Evolutionary conservation across 1,140 invertebrate species (phyloP), one percentile per base, ranked within the genome.

Genomic region (Drosophila azteca): DNA sequence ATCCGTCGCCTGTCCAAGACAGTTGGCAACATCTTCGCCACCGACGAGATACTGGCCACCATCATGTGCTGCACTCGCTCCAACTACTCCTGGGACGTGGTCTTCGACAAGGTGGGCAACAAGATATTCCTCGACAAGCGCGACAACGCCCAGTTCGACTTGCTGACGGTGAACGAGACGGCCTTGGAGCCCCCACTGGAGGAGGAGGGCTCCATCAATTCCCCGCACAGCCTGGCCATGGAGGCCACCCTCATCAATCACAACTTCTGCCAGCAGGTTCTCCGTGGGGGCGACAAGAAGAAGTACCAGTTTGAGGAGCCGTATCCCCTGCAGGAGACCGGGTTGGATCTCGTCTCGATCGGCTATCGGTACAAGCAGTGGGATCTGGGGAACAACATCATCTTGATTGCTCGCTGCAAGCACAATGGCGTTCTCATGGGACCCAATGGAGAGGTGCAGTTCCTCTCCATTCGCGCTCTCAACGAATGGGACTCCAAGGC

Each of bases 201-300:
- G 82, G 99, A 99, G 90, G 96, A 96, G 52, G 97, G 95, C 79
- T 97, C 96, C 43, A 94, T 99, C 52, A 99, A 99, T 91, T 98
- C 98, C 0, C 98, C 98, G 0, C 94, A 97, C 53, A 99, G 99
- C 92, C 93, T 99, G 45, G 98, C 98, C 0, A 93, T 99, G 1
- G 99, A 99, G 92, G 99, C 99, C 0, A 99, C 99, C 0, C 99
- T 99, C 89, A 99, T 99, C 83, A 99, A 99, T 93, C 98, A 99
- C 89, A 99, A 99, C 91, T 99, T 99, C 92, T 98, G 98, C 31
- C 98, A 99, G 82, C 99, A 99, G 94, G 97, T 95, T n/a, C 84
- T 95, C 68, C 94, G 93, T 64, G 93, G 92, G 22, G 94, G 94
- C 8, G 62, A 92, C 0, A 92, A 94, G 48, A 98, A 99, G 82